These are phyloP conservation scores for Bombus terrestris DNA, from an alignment of 1,140 invertebrate genomes.

Conservation along the genomic window DNA sequence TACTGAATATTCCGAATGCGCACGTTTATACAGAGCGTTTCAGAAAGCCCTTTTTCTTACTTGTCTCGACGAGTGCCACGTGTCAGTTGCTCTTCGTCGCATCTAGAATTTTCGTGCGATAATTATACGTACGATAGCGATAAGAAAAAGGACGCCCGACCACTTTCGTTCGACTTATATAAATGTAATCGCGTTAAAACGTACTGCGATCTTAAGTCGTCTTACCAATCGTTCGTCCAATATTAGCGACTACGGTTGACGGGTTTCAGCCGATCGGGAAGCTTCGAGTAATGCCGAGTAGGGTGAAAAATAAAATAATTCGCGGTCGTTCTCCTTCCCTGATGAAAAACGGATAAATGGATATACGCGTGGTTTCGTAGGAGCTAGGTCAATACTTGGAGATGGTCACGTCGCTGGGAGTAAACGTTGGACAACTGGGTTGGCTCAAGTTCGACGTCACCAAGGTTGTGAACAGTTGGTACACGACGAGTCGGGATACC, in stretches of 20 bases:
- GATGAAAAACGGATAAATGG: not conserved
- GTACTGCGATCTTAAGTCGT: slow-evolving; percentile 47
- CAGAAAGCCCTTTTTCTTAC: too few species aligned
- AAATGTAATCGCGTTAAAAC: slow-evolving; percentile 46
- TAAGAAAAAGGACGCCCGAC: not conserved
- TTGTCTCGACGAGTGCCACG: too few species aligned
- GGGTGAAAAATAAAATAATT: not conserved
- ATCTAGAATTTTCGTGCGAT: not conserved
- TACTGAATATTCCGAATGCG: too few species aligned
- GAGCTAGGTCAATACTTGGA: slow-evolving; percentile 81
- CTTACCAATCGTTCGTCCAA: slow-evolving; percentile 42
- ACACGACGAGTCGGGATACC: slow-evolving; percentile 81
- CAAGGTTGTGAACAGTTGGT: slow-evolving; percentile 89
- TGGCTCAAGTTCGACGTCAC: slow-evolving; percentile 95
- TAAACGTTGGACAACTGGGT: slow-evolving; percentile 87
- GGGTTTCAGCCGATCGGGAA: slow-evolving; percentile 49
- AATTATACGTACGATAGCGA: too few species aligned
- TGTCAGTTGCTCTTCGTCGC: too few species aligned
- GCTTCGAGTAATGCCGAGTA: slow-evolving; percentile 15
- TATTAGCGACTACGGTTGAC: slow-evolving; percentile 44
- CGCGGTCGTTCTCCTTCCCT: not conserved
- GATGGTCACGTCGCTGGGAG: slow-evolving; percentile 88
- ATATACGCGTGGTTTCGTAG: slow-evolving; percentile 58
- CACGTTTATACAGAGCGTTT: too few species aligned
- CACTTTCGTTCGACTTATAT: slow-evolving; percentile 41